Evolutionary conservation across 2,113 vertebrate species (phyloP), one percentile per base, ranked within the genome.

Genomic region (Megaleporinus macrocephalus): DNA sequence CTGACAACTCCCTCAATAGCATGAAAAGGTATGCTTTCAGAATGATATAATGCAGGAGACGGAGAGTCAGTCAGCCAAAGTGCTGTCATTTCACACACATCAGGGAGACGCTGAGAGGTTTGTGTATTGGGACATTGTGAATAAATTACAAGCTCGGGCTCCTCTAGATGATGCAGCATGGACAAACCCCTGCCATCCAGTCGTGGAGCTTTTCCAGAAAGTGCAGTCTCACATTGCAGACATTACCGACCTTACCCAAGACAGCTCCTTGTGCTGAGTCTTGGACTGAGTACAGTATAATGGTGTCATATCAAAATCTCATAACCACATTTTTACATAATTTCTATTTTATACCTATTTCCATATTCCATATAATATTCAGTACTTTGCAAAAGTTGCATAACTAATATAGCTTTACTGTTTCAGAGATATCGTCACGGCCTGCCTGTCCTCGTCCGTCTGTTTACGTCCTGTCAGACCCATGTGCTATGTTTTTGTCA

Each of bases 71-170:
- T 73, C 44, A 51, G 70, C 70, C 47, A 26, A 73, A 29, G 24
- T 47, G 29, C n/a, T 73, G 70, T 73, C 49, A 53, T 51, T 73
- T 53, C 70, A 73, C 49, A 73, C 70, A 73, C 49, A 73, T 73
- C 70, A 73, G 18, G 26, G 70, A 73, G 47, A 51, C 29, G 44
- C 47, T 73, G 44, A 49, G 27, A 73, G 57, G 57, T 73, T 51
- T 73, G 47, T 26, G 22, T 71, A 49, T 71, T 47, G 41, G 41
- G 69, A 71, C 69, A 26, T 61, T 61, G 33, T 47, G 69, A 47
- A 71, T 71, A 71, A 71, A 71, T 44, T 47, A 41, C 36, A 71
- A 71, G 69, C 41, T 71, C 41, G 14, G 22, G 10, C 69, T 61
- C 24, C 41, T 61, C 24, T 24, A 26, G 24, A 61, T 61, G 57